Evolutionary conservation across 2,797 vertebrate genomes (phyloP), one percentile per base, ranked within the genome.

Genomic region (Parauchenoglanis ngamensis): DNA sequence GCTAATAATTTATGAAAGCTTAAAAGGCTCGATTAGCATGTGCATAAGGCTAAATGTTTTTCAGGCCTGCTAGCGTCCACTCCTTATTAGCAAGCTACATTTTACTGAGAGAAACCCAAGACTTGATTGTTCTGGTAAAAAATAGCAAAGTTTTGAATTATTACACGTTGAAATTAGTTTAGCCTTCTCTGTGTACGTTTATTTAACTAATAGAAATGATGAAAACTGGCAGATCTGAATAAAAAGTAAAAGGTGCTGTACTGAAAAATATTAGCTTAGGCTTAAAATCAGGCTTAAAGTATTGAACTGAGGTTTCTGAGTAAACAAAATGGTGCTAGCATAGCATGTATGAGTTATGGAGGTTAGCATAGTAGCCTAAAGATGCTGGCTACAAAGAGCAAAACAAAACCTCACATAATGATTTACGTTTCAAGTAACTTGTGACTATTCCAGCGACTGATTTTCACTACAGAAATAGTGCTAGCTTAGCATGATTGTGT

Each of bases 401-500:
- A 40, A 25, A 52, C n/a, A 44, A 17, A 7, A 7, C 1, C 10
- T 49, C 4, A n/a, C 46, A 28, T 12, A n/a, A 75, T 7, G 5
- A 28, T n/a, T 52, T 31, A 35, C 7, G 25, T 21, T 78, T 11
- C 31, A 78, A 28, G 31, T 77, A 56, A 21, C 4, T n/a, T 49
- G 72, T 49, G 4, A 75, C 1, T 49, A 76, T 35, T 78, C 52
- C 17, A 56, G 52, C 19, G 28, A 35, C 5, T 78, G 76, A 21
- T 10, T 56, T 31, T 21, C 17, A 31, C 28, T 57, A 31, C 31
- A 56, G 15, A 31, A 77, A 77, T 11, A 7, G 17, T 35, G 52
- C 52, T 78, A 78, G 76, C 76, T 57, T 35, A 78, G 76, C 28
- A 57, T 35, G 76, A 57, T 12, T 6, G 31, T 78, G 31, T 77